Evolutionary conservation across 2,113 vertebrate genomes (phyloP), one percentile per base, ranked within the genome.

Genomic region (Otis tarda): DNA sequence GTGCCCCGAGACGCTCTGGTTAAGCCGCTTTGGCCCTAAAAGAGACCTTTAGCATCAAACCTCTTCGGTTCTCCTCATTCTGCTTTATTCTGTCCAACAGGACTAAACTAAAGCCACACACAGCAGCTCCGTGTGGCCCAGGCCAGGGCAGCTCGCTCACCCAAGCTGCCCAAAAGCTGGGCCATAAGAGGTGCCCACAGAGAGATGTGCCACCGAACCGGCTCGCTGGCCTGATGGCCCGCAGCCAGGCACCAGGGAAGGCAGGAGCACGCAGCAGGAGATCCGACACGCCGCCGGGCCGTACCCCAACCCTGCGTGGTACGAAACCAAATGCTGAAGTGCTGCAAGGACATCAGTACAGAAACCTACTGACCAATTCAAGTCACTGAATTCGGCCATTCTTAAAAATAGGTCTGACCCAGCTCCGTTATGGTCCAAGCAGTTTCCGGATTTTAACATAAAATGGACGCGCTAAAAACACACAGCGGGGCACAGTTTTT

Each of bases 71-170:
- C 75, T 41, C 83, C 45, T 52, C 59, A 3, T 39, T 12, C 60
- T 59, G 35, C 35, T 70, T 60, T 43, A 7, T 21, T 74, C 35
- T 41, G 3, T 7, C 31, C 15, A n/a, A 35, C 2, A 55, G 20
- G 13, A 21, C 31, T 30, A 31, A 55, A 53, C 45, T 41, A 20
- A 67, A 41, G 27, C 13, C 31, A 18, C n/a, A 61, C 25, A 55
- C 31, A 7, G 35, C 4, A 57, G 23, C 1, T 68, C 41, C 1
- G 1, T 1, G 0, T 5, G 35, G 67, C 41, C 16, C 7, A 2
- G 39, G 13, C n/a, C 15, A 16, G 28, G 41, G 9, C 7, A 20
- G 20, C 35, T 19, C 2, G 1, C 53, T n/a, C 30, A 6, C 35
- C 52, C 50, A 14, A 5, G 14, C 50, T 22, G 23, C 60, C 60